A percentile compares a stretch with the other conserved stretches of the same genome.
Evolutionary conservation across 2,113 vertebrate species (phyloP).

Genomic region (Peromyscus polionotus): DNA sequence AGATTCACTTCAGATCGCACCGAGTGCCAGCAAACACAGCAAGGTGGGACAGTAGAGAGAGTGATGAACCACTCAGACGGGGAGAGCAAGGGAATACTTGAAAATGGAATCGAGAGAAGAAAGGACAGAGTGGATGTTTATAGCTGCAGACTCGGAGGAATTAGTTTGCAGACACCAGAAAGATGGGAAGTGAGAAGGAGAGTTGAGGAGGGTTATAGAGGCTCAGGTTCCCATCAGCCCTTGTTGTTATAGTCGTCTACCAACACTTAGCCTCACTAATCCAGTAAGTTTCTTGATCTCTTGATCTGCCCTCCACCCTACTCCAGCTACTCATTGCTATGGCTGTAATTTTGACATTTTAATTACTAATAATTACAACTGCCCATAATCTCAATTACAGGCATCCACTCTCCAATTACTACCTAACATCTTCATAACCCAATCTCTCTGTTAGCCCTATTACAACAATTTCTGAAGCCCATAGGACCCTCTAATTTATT

Average conservation of each 20-base stretch:
- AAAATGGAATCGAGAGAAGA: slow-evolving; percentile 36
- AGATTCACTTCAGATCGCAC: not conserved
- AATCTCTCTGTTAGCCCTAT: not conserved
- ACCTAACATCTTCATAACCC: not conserved
- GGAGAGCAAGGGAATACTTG: not conserved
- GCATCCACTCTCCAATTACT: not conserved
- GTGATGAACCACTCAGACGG: not conserved
- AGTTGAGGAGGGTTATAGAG: not conserved
- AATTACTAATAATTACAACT: slow-evolving; percentile 48
- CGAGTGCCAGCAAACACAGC: not conserved
- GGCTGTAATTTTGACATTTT: slow-evolving; percentile 23
- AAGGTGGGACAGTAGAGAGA: not conserved
- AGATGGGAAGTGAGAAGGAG: not conserved
- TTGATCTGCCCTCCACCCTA: not conserved
- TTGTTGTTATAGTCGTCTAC: not conserved
- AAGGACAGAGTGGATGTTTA: not conserved
- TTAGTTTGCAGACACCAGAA: not conserved
- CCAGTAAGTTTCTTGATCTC: not conserved
- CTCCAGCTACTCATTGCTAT: not conserved
- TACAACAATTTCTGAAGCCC: not conserved
- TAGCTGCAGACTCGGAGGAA: not conserved
- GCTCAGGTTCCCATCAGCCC: not conserved
- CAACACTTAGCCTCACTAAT: not conserved
- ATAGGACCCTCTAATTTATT: not conserved
- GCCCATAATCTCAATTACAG: slow-evolving; percentile 54